Base-by-base conservation (phyloP, 2,797 vertebrate species). In the Diplodus sargus region DNA sequence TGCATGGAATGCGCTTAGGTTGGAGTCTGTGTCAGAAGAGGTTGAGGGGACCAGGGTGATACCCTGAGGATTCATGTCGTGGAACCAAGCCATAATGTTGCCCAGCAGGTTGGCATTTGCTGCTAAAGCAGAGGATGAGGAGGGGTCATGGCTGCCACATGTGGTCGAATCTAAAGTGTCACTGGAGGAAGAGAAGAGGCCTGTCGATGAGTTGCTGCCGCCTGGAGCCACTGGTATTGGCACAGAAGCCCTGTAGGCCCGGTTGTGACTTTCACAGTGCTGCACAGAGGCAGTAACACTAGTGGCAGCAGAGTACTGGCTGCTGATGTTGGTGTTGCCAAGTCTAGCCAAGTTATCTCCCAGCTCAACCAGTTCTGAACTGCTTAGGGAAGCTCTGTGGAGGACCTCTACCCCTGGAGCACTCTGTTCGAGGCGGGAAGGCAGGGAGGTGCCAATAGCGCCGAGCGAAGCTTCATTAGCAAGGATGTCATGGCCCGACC, bases 11-110 rank as follows among this genome's bases (percentile, higher is more conserved):
- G 65, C 10, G 42, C 95, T 95, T 6, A 92, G 89, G 81, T 94
- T 94, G 9, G 89, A 85, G 63, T 93, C 87, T 0, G 89, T 86
- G 70, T 92, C 89, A 6, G 96, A 94, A 87, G 95, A 92, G 63
- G 94, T 94, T 30, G 97, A 96, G 68, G 98, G 97, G 58, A 97
- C 96, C 86, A 98, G 93, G 78, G 97, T 96, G 86, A 99, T 97
- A 70, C 96, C 97, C 90, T 99, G 98, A 59, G 98, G 97, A 91
- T 98, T 99, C 96, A 99, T 98, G 91, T 99, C 98, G 64, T 99
- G 98, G 92, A 99, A 99, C 98, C 98, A 99, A 76, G 98, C 98
- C 98, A 99, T 98, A 85, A 99, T 98, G 90, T 99, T 99, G 83
- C 98, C 98, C 70, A 99, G 96, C 30, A 99, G 96, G 91, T 99